Evolutionary conservation across 2,888 invertebrate genomes (phyloP), one percentile per base, ranked within the genome.

Genomic region (Bombylius discolor): DNA sequence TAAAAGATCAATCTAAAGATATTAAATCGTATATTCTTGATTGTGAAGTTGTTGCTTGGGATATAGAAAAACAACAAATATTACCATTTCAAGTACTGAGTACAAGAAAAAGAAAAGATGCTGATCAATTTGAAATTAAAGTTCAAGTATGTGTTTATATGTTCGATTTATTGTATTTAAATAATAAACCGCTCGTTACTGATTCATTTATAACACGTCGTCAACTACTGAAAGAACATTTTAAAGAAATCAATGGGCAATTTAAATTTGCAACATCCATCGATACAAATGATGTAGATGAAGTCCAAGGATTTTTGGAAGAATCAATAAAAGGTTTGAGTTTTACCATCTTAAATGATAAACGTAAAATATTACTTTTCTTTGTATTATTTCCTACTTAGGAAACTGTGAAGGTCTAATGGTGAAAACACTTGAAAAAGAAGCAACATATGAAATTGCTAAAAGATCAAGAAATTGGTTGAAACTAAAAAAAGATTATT

Each of bases 331-430:
- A 90, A 79, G 87, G 88, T 82, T 11, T 11, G 36, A 8, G 9
- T 36, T 36, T 52, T 12, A 51, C 7, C n/a, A 33, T 50, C 44
- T 13, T 46, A 47, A 5, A 8, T 47, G 9, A n/a, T 50, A 23
- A 23, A 23, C 23, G 23, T 1, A 1, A 23, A 23, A 39, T 14
- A 49, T 52, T 56, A 49, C 53, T 36, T 58, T 68, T 67, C 60
- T 68, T 78, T 47, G 32, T 23, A 1, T 23, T 23, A 23, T 23
- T 23, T 23, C 23, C 3, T n/a, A 34, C 46, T 8, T 34, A 69
- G 94, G 89, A 54, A 94, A 95, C 69, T 99, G 99, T 75, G 99
- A 99, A 78, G 99, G 99, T 2, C 78, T 99, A 56, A 99, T 99
- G 98, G 92, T 99, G 8, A 99, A 99, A 78, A 92, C 96, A 0